Evolutionary conservation across 2,888 invertebrate species (phyloP).

Genomic region (Phyllotreta striolata): DNA sequence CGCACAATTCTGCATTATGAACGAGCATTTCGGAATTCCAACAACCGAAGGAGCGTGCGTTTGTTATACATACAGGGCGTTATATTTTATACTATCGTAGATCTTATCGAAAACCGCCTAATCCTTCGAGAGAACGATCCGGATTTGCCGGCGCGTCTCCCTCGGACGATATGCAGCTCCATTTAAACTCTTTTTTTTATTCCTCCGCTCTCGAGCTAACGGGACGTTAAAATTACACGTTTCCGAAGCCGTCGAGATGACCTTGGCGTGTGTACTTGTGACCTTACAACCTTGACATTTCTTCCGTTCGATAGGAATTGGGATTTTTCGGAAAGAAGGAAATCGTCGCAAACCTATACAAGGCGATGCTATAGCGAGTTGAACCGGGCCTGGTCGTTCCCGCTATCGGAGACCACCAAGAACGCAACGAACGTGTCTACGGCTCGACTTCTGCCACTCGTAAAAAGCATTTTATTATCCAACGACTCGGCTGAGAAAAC

Average conservation of each 20-base stretch:
- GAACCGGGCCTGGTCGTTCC: no score
- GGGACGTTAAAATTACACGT: constrained; percentile 31
- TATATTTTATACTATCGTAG: not conserved
- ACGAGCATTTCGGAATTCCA: constrained; percentile 10
- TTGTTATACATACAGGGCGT: not conserved
- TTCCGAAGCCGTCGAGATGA: constrained; percentile 57
- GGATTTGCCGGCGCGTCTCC: no score
- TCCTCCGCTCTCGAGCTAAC: not conserved
- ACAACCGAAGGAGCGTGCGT: not conserved
- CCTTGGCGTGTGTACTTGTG: constrained; percentile 67
- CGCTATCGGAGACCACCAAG: constrained; percentile 2
- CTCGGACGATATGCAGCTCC: no score
- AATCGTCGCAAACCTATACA: no score
- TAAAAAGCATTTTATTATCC: constrained; percentile 5
- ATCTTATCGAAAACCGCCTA: no score
- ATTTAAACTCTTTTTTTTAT: no score
- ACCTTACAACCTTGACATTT: constrained; percentile 68
- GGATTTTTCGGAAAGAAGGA: no score
- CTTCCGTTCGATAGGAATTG: constrained; percentile 2
- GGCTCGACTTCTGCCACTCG: not conserved
- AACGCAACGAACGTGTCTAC: constrained; percentile 7
- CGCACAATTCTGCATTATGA: constrained; percentile 10
- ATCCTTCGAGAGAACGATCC: no score
- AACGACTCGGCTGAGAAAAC: not conserved
- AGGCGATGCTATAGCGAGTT: no score